Evolutionary conservation across 2,797 vertebrate species (phyloP).

Genomic region (Bucorvus abyssinicus): DNA sequence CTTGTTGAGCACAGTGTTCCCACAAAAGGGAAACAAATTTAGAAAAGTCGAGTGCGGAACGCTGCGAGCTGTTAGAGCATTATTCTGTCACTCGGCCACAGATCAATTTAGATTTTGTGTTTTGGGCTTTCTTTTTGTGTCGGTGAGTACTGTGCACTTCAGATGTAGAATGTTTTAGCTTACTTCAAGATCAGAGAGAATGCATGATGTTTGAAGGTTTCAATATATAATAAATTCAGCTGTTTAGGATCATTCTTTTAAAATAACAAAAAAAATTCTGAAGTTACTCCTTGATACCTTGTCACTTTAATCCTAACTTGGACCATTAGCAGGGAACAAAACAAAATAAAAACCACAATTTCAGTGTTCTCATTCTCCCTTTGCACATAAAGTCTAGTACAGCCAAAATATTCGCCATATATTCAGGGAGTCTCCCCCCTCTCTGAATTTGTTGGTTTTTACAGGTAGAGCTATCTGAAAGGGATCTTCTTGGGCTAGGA

Average conservation of each 20-base stretch:
- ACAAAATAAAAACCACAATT: not conserved
- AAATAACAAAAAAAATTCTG: not conserved
- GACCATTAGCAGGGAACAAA: not conserved
- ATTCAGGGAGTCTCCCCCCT: not conserved
- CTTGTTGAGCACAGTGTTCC: not conserved
- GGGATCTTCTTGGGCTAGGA: not conserved
- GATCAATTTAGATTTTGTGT: not conserved
- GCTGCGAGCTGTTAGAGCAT: not conserved
- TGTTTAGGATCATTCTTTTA: not conserved
- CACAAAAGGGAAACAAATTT: conserved; percentile 14
- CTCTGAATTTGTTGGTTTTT: not conserved
- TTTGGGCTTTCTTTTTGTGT: not conserved
- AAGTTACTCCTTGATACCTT: not conserved
- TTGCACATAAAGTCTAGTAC: not conserved
- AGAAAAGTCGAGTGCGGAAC: not conserved
- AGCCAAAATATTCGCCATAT: not conserved
- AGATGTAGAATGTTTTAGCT: not conserved
- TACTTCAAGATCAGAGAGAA: not conserved
- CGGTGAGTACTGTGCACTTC: not conserved
- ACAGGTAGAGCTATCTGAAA: not conserved
- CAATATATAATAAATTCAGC: not conserved
- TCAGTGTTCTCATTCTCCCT: not conserved
- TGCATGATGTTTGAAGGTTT: not conserved
- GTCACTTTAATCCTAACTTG: not conserved
- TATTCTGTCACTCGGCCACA: not conserved